Evolutionary conservation across 2,888 invertebrate species (phyloP).

Genomic region (Leptopilina drosophilae): DNA sequence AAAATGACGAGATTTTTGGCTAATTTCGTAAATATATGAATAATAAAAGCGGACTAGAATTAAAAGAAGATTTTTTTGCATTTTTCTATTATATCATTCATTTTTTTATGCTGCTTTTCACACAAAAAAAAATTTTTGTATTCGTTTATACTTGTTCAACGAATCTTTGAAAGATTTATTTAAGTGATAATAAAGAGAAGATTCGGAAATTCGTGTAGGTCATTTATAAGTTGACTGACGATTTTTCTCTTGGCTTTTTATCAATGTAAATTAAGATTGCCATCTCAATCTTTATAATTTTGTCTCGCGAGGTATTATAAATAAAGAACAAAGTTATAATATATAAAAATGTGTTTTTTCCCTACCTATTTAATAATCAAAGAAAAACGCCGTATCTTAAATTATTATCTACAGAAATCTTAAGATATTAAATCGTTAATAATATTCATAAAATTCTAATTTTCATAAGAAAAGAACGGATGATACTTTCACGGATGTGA

Average conservation of each 20-base stretch:
- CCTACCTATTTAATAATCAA: no score
- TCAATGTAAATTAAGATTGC: conserved; percentile 17
- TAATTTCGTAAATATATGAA: not conserved
- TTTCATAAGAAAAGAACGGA: no score
- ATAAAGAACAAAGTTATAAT: conserved; percentile 34
- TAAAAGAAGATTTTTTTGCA: conserved; percentile 10
- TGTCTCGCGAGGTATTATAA: conserved; percentile 37
- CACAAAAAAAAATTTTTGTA: conserved; percentile 10
- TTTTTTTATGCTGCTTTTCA: conserved; percentile 20
- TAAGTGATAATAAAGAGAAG: not conserved
- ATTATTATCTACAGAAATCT: no score
- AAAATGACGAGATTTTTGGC: not conserved
- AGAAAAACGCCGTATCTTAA: no score
- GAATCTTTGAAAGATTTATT: not conserved
- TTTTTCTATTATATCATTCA: conserved; percentile 23
- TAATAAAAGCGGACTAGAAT: not conserved
- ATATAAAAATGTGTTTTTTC: conserved; percentile 30
- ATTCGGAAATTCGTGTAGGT: conserved; percentile 17
- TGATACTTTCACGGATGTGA: no score
- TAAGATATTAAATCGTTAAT: no score
- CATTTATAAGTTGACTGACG: conserved; percentile 25
- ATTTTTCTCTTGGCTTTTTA: conserved; percentile 14
- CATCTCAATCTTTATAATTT: conserved; percentile 29
- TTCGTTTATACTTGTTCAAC: conserved; percentile 25
- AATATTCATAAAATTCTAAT: no score